Evolutionary conservation across 1,140 invertebrate genomes (phyloP).

Genomic region (Musca vetustissima): DNA sequence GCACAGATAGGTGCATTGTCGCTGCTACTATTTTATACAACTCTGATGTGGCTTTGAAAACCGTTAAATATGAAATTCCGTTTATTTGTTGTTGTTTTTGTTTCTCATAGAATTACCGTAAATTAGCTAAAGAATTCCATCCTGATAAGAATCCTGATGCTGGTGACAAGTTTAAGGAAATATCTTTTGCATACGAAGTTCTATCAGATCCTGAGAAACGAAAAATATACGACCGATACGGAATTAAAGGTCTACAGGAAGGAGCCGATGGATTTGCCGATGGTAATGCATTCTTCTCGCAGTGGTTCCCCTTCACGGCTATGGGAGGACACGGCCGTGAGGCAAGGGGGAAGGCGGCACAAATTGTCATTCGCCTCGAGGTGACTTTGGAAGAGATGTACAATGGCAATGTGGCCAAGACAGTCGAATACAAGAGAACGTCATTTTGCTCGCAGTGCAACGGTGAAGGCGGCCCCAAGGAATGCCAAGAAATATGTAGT

Average conservation of each 20-base stretch:
- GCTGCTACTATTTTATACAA: too few relatives aligned
- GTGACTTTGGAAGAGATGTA: slow-evolving; percentile 91
- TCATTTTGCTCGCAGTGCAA: slow-evolving; percentile 83
- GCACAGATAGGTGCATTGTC: too few relatives aligned
- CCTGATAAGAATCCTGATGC: slow-evolving; percentile 83
- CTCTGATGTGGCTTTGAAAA: too few relatives aligned
- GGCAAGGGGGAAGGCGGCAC: slow-evolving; percentile 48
- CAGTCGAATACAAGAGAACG: slow-evolving; percentile 77
- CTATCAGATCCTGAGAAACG: slow-evolving; percentile 73
- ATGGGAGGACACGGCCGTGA: slow-evolving; percentile 43
- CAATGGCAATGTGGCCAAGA: slow-evolving; percentile 77
- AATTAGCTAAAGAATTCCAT: slow-evolving; percentile 85
- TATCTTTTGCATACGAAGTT: slow-evolving; percentile 85
- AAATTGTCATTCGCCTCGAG: slow-evolving; percentile 57
- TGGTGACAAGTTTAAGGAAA: slow-evolving; percentile 86
- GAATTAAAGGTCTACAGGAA: slow-evolving; percentile 78
- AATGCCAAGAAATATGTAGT: slow-evolving; percentile 32
- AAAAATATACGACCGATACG: slow-evolving; percentile 73
- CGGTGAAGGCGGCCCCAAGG: slow-evolving; percentile 82
- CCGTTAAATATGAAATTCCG: not conserved
- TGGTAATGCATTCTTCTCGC: slow-evolving; percentile 64
- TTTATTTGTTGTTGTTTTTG: slow-evolving; percentile 40
- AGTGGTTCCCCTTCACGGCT: slow-evolving; percentile 58
- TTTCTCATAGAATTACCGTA: slow-evolving; percentile 73
- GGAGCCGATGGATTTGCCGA: slow-evolving; percentile 63